Evolutionary conservation across 2,888 invertebrate genomes (phyloP), one percentile per base, ranked within the genome.

Genomic region (Thecophora atra): DNA sequence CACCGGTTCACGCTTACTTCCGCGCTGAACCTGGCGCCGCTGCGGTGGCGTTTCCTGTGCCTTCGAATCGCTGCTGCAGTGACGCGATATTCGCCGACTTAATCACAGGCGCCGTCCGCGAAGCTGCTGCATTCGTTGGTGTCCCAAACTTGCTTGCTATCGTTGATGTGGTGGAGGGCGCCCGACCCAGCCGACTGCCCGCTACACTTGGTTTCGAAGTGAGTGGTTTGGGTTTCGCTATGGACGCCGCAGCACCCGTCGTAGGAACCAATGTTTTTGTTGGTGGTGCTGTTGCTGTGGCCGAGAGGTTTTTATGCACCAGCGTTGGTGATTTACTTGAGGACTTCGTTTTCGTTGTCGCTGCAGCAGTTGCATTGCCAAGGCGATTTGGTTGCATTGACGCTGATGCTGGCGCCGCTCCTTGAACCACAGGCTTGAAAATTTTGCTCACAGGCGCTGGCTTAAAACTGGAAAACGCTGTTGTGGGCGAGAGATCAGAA

Each of bases 381-480:
- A 24, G 5, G 21, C 24, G 19, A 24, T 19, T 19, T 11, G n/a
- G 13, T 47, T 47, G 47, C n/a, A 17, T 47, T n/a, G 24, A 19
- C 19, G 21, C 54, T 5, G 5, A 0, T 13, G 15, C 17, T 21
- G 21, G 11, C 65, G 73, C 64, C 75, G 77, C n/a, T 28, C 65
- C 60, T 37, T n/a, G n/a, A n/a, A 54, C 58, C 26, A 75, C 51
- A 17, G 71, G 42, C 60, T 76, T 69, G 15, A 72, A 26, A 54
- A 76, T 69, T 63, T 71, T 60, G 5, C 3, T 60, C 13, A 15
- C 51, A 19, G 62, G 21, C 26, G 64, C 76, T 42, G 86, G 85
- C 75, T 85, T 86, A 73, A 86, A 86, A 78, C 86, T 86, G 67
- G 85, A 85, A 73, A 86, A 82, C 30, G 84, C 79, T 19, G 80